Evolutionary conservation across 2,797 vertebrate species (phyloP), one percentile per base, ranked within the genome.

Genomic region (Dendrocincla fuliginosa): DNA sequence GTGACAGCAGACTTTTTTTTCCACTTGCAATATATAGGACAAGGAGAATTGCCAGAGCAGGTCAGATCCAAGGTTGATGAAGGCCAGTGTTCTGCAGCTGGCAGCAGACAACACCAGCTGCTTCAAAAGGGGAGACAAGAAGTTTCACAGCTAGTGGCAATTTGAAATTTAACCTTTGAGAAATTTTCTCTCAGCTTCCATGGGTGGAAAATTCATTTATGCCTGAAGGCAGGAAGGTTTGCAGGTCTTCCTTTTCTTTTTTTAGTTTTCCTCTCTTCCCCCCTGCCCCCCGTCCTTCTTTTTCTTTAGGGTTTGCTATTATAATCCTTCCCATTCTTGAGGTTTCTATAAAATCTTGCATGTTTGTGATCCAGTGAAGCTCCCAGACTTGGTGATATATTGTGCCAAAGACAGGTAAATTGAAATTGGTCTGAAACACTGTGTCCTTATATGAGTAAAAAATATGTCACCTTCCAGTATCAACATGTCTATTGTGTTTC

Each of bases 121-220:
- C 81, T 92, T 87, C 67, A 82, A 89, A 95, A 57, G 46, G 77
- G 16, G 59, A 90, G 63, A 84, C 56, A 84, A 87, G 81, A 90
- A 87, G 19, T 79, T 94, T 87, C 88, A 85, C 75, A 77, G 60
- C 59, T 77, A 84, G 67, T 90, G 86, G 84, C 55, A 84, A 93
- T 89, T 80, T 64, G 63, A 94, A 96, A 96, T 94, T 90, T 94
- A 94, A 91, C 83, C 77, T 95, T 76, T 90, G 30, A 90, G 64
- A 93, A 79, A 56, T 89, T 83, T 95, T 50, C 16, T 95, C 44
- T 15, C 24, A 71, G 64, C 63, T 93, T 88, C 69, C 27, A 79
- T 28, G 6, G 12, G 35, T 63, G 30, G 70, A 84, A 92, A 86
- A 79, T 60, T 73, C 25, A 81, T 84, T 86, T 84, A 52, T 0